Evolutionary conservation across 2,797 vertebrate species (phyloP), one percentile per base, ranked within the genome.

Genomic region (Pangasius larnaudii): DNA sequence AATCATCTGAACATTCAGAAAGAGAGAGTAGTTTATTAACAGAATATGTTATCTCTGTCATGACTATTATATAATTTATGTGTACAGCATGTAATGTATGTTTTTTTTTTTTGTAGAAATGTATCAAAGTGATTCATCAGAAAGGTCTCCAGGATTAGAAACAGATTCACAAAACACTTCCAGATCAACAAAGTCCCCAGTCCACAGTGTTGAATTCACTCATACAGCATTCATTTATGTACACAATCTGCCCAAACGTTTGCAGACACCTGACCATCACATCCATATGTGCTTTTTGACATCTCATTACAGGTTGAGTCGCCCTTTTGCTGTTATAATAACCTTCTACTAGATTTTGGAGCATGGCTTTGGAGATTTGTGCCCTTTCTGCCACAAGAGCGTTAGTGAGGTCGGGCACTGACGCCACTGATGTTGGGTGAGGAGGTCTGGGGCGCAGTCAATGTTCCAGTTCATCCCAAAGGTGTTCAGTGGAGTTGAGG

Each of bases 1-100:
- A n/a, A 36, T 36, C 16, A 61, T 42, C 79, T 83, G 61, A 83
- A 3, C 27, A 30, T 63, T 65, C 3, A 42, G 58, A 63, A 63
- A 63, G 58, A 58, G 75, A 80, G 53, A 80, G 53, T 59, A 59
- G 56, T 80, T 82, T 63, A 39, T 42, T 46, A 49, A 67, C 61
- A 65, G 24, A 61, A n/a, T 82, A 63, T 30, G 49, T 49, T 83
- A n/a, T 83, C 16, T 30, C 56, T 7, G 19, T 67, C 3, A 19
- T 65, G 33, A 3, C 42, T 67, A 10, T 65, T 49, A 49, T 49
- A 5, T 9, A 82, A 39, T 82, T 42, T 36, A 11, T 22, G 14
- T 65, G 14, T 67, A 49, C 10, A 84, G 61, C 42, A 65, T 84
- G 42, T 42, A 67, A 51, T 67, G 61, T 67, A 51, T 16, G 22